These are phyloP conservation scores for Microplitis manilae DNA, from an alignment of 2,888 invertebrate genomes.

Conservation along the genomic window DNA sequence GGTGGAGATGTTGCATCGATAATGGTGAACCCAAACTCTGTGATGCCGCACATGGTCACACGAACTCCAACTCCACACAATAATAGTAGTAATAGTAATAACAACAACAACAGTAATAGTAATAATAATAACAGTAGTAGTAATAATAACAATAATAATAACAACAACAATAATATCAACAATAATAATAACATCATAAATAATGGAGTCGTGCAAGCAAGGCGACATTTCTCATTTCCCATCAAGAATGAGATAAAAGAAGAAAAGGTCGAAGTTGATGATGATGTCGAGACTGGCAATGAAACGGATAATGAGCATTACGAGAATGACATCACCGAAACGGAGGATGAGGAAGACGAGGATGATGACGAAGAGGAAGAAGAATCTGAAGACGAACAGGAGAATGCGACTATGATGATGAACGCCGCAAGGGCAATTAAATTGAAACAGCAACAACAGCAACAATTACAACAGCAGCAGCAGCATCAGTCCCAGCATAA, in stretches of 20 bases:
- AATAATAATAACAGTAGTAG: slow-evolving; percentile 3
- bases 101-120: slow-evolving; percentile 3
- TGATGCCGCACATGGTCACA: slow-evolving; percentile 82
- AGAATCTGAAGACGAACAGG: slow-evolving; percentile 58
- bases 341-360: slow-evolving; percentile 64
- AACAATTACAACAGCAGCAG: slow-evolving; percentile 2
- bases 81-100: slow-evolving; percentile 14
- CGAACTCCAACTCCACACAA: slow-evolving; percentile 52
- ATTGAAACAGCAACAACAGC: slow-evolving; percentile 48
- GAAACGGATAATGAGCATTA: slow-evolving; percentile 68
- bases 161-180: slow-evolving; percentile 1
- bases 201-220: slow-evolving; percentile 36
- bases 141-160: slow-evolving; percentile 26
- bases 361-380: slow-evolving; percentile 50
- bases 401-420: slow-evolving; percentile 44
- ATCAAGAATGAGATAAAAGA: slow-evolving; percentile 56
- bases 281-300: slow-evolving; percentile 62
- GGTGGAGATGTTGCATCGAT: slow-evolving; percentile 83
- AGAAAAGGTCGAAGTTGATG: slow-evolving; percentile 59
- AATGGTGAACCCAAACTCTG: slow-evolving; percentile 92
- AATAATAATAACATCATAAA: slow-evolving; percentile 30
- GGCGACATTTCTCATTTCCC: slow-evolving; percentile 61
- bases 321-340: slow-evolving; percentile 73
- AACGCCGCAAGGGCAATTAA: slow-evolving; percentile 47
- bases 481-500: neutral